phyloP scores from a whole-genome alignment of 2,113 vertebrate species.

The Stigmatopora argus region DNA sequence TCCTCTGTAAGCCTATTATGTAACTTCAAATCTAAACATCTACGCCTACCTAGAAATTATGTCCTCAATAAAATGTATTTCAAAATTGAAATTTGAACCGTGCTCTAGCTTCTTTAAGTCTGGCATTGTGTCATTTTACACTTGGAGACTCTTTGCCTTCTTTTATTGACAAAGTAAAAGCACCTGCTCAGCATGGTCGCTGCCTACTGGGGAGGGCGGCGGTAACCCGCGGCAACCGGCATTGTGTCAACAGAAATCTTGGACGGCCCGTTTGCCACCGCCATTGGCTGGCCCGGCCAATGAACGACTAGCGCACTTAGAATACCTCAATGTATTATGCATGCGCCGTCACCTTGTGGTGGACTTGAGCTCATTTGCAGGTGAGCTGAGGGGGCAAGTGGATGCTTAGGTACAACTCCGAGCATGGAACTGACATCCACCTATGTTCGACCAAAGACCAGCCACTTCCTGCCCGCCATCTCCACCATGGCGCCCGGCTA shows the following conservation, averaged over 20 bases:
- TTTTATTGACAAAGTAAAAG: constrained; percentile 26
- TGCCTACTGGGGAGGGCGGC: constrained; percentile 19
- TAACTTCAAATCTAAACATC: too few relatives aligned
- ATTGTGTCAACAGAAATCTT: constrained; percentile 67
- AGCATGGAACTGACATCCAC: constrained; percentile 78
- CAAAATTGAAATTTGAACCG: neutral
- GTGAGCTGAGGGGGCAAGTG: constrained; percentile 42
- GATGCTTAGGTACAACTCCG: neutral
- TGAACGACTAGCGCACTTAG: constrained; percentile 56
- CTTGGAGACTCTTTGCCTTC: neutral
- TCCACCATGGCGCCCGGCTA: constrained; percentile 78
- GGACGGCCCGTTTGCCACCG: constrained; percentile 30
- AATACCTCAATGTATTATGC: constrained; percentile 62
- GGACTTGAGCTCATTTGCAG: constrained; percentile 61
- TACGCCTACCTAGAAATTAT: neutral
- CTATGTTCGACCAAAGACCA: constrained; percentile 71
- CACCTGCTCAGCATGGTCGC: constrained; percentile 31
- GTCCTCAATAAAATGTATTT: neutral
- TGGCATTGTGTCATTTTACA: neutral
- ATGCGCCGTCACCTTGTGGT: constrained; percentile 56
- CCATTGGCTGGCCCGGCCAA: constrained; percentile 54
- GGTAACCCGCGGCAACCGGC: constrained; percentile 65
- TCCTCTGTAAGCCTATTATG: too few relatives aligned
- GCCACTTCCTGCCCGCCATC: constrained; percentile 81
- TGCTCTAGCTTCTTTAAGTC: neutral